phyloP scores from a whole-genome alignment of 2,113 vertebrate species.

The Colius striatus region DNA sequence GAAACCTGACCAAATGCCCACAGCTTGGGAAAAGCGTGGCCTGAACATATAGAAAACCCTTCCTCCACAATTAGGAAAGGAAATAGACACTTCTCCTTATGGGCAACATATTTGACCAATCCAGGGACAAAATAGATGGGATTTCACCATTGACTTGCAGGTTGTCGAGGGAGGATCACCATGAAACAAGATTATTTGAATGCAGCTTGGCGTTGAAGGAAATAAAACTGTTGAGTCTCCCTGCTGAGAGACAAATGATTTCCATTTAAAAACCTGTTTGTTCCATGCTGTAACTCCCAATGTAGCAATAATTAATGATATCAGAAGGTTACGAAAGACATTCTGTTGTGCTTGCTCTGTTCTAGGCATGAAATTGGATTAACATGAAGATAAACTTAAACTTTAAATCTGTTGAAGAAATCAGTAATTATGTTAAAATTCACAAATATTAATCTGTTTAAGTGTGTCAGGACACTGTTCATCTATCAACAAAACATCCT shows the following conservation, averaged over 20 bases:
- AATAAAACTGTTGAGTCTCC: constrained; percentile 73
- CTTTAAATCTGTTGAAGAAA: constrained; percentile 72
- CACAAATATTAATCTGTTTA: constrained; percentile 57
- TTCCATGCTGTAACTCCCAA: constrained; percentile 77
- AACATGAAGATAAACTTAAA: constrained; percentile 75
- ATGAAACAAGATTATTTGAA: constrained; percentile 60
- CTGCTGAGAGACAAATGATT: constrained; percentile 85
- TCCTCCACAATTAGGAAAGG: constrained; percentile 68
- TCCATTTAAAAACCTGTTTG: constrained; percentile 83
- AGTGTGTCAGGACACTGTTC: neutral
- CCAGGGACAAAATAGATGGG: constrained; percentile 59
- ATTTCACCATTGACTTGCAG: constrained; percentile 50
- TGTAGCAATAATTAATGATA: constrained; percentile 84
- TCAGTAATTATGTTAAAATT: constrained; percentile 73
- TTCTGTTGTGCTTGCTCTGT: constrained; percentile 71
- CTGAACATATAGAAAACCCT: constrained; percentile 66
- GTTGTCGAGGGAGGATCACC: constrained; percentile 58
- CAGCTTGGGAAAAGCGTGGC: constrained; percentile 62
- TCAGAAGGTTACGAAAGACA: constrained; percentile 76
- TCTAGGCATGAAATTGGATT: constrained; percentile 82
- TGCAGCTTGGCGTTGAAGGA: constrained; percentile 59
- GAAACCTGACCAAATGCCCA: constrained; percentile 79
- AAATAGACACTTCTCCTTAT: constrained; percentile 59
- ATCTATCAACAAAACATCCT: neutral
- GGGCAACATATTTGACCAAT: constrained; percentile 67